Evolutionary conservation across 2,888 invertebrate species (phyloP).

Genomic region (Pheosia gnoma): DNA sequence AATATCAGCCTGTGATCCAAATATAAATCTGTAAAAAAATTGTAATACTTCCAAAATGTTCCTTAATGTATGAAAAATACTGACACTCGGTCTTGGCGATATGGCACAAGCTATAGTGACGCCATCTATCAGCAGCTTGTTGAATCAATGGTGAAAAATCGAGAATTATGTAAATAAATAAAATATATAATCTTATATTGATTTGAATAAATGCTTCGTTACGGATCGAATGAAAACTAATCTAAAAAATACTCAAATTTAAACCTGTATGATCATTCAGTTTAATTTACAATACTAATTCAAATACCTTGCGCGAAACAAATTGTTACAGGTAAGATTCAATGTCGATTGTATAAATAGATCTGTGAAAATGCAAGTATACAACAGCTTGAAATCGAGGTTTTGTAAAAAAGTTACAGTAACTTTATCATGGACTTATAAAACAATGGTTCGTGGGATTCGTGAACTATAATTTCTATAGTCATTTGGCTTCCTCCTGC

Average conservation of each 20-base stretch:
- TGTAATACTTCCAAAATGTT: not conserved
- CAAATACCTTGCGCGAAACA: not conserved
- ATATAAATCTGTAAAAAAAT: too few species aligned
- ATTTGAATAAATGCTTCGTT: slow-evolving; percentile 12
- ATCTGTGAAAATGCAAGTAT: not conserved
- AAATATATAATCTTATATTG: slow-evolving; percentile 23
- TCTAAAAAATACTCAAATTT: not conserved
- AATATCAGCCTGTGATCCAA: not conserved
- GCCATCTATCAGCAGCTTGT: slow-evolving; percentile 32
- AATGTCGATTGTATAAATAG: not conserved
- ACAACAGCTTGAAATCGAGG: not conserved
- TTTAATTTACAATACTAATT: not conserved
- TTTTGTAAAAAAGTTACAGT: too few species aligned
- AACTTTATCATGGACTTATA: too few species aligned
- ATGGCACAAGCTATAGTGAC: slow-evolving; percentile 15
- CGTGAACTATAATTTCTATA: too few species aligned
- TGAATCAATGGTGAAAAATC: slow-evolving; percentile 28
- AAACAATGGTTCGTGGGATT: too few species aligned
- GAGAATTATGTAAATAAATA: slow-evolving; percentile 9
- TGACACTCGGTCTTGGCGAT: too few species aligned
- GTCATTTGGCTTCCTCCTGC: too few species aligned
- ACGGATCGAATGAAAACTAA: not conserved
- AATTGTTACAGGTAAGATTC: not conserved
- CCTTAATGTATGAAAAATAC: not conserved
- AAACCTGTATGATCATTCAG: not conserved